phyloP scores from a whole-genome alignment of 2,113 vertebrate species.

The Dunckerocampus dactyliophorus region DNA sequence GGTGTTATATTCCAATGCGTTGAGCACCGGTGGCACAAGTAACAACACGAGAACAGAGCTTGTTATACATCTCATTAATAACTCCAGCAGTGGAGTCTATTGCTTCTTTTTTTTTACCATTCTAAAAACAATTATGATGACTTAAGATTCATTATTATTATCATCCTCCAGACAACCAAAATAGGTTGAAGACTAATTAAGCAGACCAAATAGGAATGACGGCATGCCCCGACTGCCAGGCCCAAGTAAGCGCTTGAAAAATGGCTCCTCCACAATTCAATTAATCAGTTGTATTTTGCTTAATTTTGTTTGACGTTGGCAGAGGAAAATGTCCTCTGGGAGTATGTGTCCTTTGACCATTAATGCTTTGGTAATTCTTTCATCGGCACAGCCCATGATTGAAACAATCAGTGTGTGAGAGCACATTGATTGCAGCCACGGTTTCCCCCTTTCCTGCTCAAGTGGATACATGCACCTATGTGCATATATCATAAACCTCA shows the following conservation, averaged over 20 bases:
- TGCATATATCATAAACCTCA: constrained; percentile 4
- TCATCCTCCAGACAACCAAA: constrained; percentile 71
- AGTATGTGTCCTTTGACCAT: constrained; percentile 77
- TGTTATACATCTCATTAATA: constrained; percentile 71
- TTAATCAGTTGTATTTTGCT: constrained; percentile 79
- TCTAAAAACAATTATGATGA: constrained; percentile 71
- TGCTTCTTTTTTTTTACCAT: constrained; percentile 54
- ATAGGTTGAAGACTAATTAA: constrained; percentile 78
- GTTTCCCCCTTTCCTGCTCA: constrained; percentile 10
- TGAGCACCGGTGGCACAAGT: constrained; percentile 34
- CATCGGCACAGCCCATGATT: constrained; percentile 61
- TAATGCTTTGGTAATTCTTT: constrained; percentile 74
- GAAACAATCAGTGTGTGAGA: constrained; percentile 60
- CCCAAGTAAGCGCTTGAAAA: constrained; percentile 74
- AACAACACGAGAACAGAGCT: constrained; percentile 61
- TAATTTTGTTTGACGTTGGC: constrained; percentile 81
- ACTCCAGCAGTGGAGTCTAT: constrained; percentile 67
- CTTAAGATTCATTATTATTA: constrained; percentile 71
- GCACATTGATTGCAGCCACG: constrained; percentile 1
- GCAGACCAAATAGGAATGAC: constrained; percentile 70
- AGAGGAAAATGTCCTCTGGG: constrained; percentile 75
- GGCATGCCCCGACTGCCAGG: constrained; percentile 68
- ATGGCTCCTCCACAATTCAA: constrained; percentile 75
- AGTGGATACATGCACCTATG: constrained; percentile 10
- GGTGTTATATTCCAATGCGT: not conserved